These are phyloP conservation scores for Antrozous pallidus DNA, from an alignment of 2,797 vertebrate species.

Conservation along the genomic window DNA sequence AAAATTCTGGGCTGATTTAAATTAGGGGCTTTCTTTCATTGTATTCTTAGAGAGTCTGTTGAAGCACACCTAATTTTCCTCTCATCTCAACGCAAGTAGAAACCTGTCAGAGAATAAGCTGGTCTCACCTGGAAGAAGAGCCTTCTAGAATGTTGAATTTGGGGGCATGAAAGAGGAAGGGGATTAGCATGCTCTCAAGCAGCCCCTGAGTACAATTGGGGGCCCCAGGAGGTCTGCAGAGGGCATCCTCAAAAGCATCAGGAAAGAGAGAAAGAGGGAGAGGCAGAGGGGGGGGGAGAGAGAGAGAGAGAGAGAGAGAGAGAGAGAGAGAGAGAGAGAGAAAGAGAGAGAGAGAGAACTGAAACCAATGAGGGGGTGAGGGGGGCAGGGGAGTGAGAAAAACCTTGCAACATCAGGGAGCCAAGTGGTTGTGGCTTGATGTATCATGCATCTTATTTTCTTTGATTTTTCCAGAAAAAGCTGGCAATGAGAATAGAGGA, in stretches of 20 bases:
- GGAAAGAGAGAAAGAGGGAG: background rate
- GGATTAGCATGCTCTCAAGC: constrained; percentile 30
- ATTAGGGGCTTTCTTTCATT: constrained; percentile 40
- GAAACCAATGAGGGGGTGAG: background rate
- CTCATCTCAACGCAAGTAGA: constrained; percentile 5
- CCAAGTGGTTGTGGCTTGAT: constrained; percentile 70
- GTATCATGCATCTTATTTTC: constrained; percentile 77
- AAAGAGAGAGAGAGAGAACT: too few species aligned
- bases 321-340: too few species aligned
- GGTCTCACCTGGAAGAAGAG: constrained; percentile 30
- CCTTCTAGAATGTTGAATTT: constrained; percentile 64
- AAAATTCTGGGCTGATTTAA: constrained; percentile 56
- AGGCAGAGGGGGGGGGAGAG: background rate
- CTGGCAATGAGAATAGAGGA: constrained; percentile 76
- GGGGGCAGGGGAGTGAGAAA: constrained; percentile 31
- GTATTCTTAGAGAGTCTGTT: constrained; percentile 34
- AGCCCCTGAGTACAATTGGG: constrained; percentile 16
- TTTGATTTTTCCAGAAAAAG: constrained; percentile 79
- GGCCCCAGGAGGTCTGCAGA: constrained; percentile 28
- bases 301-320: background rate
- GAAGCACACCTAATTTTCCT: constrained; percentile 67
- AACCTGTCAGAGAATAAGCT: constrained; percentile 63
- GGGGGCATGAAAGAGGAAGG: constrained; percentile 52
- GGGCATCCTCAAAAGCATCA: constrained; percentile 46
- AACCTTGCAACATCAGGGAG: constrained; percentile 62